Base-by-base conservation (phyloP, 2,888 invertebrate genomes). In the Euzophera pinguis region DNA sequence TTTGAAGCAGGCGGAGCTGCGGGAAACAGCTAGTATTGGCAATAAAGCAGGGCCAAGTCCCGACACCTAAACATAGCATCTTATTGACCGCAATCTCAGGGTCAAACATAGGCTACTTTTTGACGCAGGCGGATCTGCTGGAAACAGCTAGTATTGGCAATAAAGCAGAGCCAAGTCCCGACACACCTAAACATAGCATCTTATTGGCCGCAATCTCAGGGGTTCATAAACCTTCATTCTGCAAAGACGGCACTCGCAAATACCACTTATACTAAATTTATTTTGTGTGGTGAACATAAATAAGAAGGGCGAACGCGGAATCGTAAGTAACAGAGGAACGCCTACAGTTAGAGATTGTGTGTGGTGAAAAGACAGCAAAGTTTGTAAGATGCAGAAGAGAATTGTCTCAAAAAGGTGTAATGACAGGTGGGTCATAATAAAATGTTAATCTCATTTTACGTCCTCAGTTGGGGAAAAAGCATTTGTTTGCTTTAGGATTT, bases 191-290 rank as follows among this genome's bases (percentile, higher is more conserved):
- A 45, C 45, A 32, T n/a, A 16, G 32, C 32, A 32, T 45, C 45
- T 45, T 45, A 45, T 45, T 45, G 37, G 37, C 48, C 38, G 48
- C 57, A 45, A 55, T 59, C 54, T 59, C 65, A 61, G 68, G 62
- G 65, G 67, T 67, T 65, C 71, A 71, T 69, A 71, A 74, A 72
- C 64, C 67, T 64, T 65, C 57, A 64, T 65, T 69, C 53, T 35
- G 48, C 50, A 52, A 27, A 54, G 63, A 58, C 66, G 64, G 67
- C 68, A 67, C 69, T 73, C 78, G 68, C 83, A 82, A 83, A 83
- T 79, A 82, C 78, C 77, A 79, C 79, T 84, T 82, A 78, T 72
- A 72, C 65, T 64, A 65, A 84, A 84, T 85, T 81, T 85, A 87
- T 86, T 78, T 77, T 73, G 69, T 67, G 62, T 67, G 68, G 68